A percentile compares a stretch with the other conserved stretches of the same genome.
These are phyloP conservation scores for Trachurus trachurus DNA, from an alignment of 2,797 vertebrate genomes.

Conservation along the genomic window DNA sequence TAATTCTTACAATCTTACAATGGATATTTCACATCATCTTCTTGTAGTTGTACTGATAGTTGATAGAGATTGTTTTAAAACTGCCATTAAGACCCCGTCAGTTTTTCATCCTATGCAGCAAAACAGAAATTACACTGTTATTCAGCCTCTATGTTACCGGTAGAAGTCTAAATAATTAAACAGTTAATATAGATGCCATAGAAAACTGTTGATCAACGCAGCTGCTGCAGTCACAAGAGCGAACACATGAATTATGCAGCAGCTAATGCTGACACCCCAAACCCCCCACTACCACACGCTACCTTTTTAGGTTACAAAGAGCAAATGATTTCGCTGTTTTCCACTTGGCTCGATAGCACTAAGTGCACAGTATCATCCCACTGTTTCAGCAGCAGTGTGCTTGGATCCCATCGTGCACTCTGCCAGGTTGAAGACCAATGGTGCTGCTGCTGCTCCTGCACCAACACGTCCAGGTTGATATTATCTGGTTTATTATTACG, in stretches of 20 bases:
- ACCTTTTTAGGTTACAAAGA: constrained; percentile 60
- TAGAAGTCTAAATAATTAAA: constrained; percentile 76
- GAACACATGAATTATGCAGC: constrained; percentile 79
- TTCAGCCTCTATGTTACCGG: constrained; percentile 11
- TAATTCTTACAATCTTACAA: too few relatives aligned
- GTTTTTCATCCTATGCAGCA: constrained; percentile 22
- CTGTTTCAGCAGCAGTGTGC: constrained; percentile 19
- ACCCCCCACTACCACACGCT: constrained; percentile 45
- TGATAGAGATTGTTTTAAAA: constrained; percentile 29
- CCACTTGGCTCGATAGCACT: constrained; percentile 23
- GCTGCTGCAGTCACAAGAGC: constrained; percentile 71
- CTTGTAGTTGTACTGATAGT: background rate
- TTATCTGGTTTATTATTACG: background rate
- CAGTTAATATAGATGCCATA: constrained; percentile 56
- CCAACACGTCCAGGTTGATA: constrained; percentile 25
- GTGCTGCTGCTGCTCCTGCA: constrained; percentile 14
- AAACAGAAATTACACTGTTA: constrained; percentile 5
- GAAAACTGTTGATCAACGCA: constrained; percentile 66
- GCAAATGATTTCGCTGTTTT: constrained; percentile 59
- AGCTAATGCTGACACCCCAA: constrained; percentile 69
- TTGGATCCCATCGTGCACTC: constrained; percentile 52
- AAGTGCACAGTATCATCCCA: constrained; percentile 9
- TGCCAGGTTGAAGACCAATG: constrained; percentile 46
- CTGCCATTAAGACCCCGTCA: background rate
- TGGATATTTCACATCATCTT: background rate